phyloP scores from a whole-genome alignment of 2,797 vertebrate genomes.

The Trachurus trachurus region DNA sequence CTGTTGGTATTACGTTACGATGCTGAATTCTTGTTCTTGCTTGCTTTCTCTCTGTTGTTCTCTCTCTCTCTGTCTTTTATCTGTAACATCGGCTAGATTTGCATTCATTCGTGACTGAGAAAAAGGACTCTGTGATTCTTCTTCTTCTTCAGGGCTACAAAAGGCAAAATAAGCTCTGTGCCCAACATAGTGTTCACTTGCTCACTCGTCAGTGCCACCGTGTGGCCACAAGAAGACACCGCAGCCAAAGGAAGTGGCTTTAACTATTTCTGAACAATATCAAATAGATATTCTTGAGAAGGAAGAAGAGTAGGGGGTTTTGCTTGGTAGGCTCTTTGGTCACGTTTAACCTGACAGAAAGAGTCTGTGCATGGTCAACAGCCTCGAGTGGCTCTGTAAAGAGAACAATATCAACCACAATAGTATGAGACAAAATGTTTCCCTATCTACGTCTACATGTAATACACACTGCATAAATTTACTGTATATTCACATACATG shows the following conservation, averaged over 20 bases:
- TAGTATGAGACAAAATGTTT: slow-evolving; percentile 51
- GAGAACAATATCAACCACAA: slow-evolving; percentile 56
- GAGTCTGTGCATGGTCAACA: slow-evolving; percentile 54
- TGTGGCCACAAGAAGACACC: slow-evolving; percentile 72
- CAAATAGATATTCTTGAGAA: slow-evolving; percentile 36
- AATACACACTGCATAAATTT: slow-evolving; percentile 58
- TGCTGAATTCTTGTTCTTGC: slow-evolving; percentile 60
- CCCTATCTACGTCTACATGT: slow-evolving; percentile 67
- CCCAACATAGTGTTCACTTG: slow-evolving; percentile 30
- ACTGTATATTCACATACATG: slow-evolving; percentile 73
- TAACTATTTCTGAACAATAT: slow-evolving; percentile 55
- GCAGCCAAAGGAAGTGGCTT: slow-evolving; percentile 61
- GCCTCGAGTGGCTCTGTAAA: slow-evolving; percentile 33
- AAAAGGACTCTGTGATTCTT: slow-evolving; percentile 51
- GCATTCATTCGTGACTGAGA: slow-evolving; percentile 54
- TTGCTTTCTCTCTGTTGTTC: slow-evolving; percentile 64
- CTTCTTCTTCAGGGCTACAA: slow-evolving; percentile 49
- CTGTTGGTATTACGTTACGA: slow-evolving; percentile 50
- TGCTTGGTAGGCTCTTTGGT: slow-evolving; percentile 35
- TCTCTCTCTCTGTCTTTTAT: slow-evolving; percentile 42
- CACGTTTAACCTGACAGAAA: slow-evolving; percentile 12
- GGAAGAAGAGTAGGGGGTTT: slow-evolving; percentile 41
- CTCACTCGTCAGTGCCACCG: slow-evolving; percentile 71
- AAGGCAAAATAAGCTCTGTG: slow-evolving; percentile 22
- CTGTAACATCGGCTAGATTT: slow-evolving; percentile 40